Base-by-base conservation (phyloP, 2,797 vertebrate species). In the Aphelocoma californica region DNA sequence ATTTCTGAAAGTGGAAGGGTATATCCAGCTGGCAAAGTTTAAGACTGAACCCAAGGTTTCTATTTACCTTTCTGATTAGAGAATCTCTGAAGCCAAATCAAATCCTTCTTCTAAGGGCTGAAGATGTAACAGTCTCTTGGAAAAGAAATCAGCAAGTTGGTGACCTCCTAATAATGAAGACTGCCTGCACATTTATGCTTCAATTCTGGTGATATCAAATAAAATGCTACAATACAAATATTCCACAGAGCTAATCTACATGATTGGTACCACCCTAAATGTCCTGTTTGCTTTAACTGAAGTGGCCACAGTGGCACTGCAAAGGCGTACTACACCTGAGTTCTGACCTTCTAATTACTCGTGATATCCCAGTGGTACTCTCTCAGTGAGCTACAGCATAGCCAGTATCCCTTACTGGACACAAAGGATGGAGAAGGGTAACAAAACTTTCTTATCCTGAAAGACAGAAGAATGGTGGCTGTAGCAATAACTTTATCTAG, bases 351-450 rank as follows among this genome's bases (percentile, higher is more conserved):
- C 44, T 29, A 48, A 73, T 57, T 56, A 42, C 20, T 48, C 10
- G 2, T 10, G 13, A n/a, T 73, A 73, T 9, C 14, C 2, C 1
- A 42, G 1, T 7, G 7, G 58, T 50, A 40, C 20, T n/a, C 40
- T 78, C 20, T 17, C 18, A 80, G 29, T 32, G 31, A 86, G 54
- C 34, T 42, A 28, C 15, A 38, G 31, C 9, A 62, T 17, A 78
- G 48, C 25, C 42, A 74, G 53, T 17, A 34, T 57, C 23, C 14
- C n/a, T 53, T 18, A 20, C 4, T 28, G 9, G n/a, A 48, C 25
- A 14, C 0, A 1, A 60, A 72, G 15, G 45, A 56, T 3, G 1
- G 58, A 44, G 45, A 57, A 69, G 16, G 29, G 11, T 34, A 57
- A 57, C 21, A 56, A 56, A 75, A 64, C 6, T 62, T 34, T 31